A percentile compares a stretch with the other conserved stretches of the same genome.
These are phyloP conservation scores for Drosophila paranaensis DNA, from an alignment of 2,888 invertebrate genomes.

Conservation along the genomic window DNA sequence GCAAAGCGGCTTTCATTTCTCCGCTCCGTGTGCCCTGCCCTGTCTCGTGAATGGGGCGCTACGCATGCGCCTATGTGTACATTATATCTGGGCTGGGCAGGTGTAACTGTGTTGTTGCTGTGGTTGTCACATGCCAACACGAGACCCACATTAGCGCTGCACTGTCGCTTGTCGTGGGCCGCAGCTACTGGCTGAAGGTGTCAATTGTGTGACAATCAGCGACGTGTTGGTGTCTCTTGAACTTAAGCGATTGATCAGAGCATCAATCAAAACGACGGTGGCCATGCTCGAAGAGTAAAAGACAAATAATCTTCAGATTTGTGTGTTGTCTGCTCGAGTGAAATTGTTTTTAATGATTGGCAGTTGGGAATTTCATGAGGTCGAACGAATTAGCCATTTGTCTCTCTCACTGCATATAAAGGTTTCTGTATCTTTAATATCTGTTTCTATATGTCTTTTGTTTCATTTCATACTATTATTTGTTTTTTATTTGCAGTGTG, in stretches of 20 bases:
- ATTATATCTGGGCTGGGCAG: constrained; percentile 16
- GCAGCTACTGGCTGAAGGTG: constrained; percentile 46
- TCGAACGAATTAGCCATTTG: constrained; percentile 17
- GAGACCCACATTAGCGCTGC: constrained; percentile 42
- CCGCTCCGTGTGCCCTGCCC: background rate
- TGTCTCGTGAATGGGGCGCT: constrained; percentile 30
- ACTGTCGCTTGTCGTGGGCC: constrained; percentile 11
- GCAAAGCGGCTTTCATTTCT: constrained; percentile 70
- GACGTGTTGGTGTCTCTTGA: constrained; percentile 34
- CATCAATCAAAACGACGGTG: constrained; percentile 23
- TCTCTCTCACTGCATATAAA: background rate
- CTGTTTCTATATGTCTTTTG: background rate
- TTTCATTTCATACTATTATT: background rate
- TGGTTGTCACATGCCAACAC: constrained; percentile 58
- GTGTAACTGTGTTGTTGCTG: constrained; percentile 36
- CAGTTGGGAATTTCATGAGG: constrained; percentile 31
- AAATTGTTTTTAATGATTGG: constrained; percentile 33
- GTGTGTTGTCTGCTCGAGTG: constrained; percentile 6
- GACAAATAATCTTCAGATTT: constrained; percentile 44
- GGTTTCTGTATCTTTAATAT: background rate
- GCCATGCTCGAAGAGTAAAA: constrained; percentile 19
- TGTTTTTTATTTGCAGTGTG: background rate
- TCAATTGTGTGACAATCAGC: constrained; percentile 50
- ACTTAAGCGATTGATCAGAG: constrained; percentile 28
- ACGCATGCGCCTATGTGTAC: constrained; percentile 57